A percentile compares a stretch with the other conserved stretches of the same genome.
Conservation (phyloP, 2,888 invertebrate genomes). For the Lasioglossum marginatum region DNA sequence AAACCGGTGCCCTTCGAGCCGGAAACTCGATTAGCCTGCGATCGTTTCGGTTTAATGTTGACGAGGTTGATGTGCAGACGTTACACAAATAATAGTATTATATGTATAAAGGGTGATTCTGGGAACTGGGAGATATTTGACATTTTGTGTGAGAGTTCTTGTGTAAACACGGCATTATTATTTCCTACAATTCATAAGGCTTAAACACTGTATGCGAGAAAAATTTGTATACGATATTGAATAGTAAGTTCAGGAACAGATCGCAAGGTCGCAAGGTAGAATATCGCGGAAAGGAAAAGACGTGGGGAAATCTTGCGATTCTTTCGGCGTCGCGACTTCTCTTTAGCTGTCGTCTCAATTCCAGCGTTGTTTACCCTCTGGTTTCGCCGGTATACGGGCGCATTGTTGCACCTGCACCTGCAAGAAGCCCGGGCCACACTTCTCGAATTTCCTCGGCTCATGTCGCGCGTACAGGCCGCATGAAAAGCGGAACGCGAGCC, state of each 20-base stretch:
- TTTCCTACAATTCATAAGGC: no score
- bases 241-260: background rate
- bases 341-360: constrained; percentile 21
- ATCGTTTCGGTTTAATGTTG: background rate
- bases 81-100: background rate
- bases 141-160: no score
- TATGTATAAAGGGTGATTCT: no score
- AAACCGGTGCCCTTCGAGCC: background rate
- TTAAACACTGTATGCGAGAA: no score
- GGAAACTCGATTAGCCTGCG: constrained; percentile 14
- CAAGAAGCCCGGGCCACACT: constrained; percentile 45
- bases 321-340: constrained; percentile 14
- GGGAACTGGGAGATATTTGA: no score
- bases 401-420: constrained; percentile 67
- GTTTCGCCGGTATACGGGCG: constrained; percentile 44
- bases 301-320: constrained; percentile 75
- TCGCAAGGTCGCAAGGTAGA: background rate
- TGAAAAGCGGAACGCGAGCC: constrained; percentile 17
- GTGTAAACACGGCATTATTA: no score
- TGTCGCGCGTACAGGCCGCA: background rate
- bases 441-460: constrained; percentile 56
- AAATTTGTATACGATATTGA: background rate
- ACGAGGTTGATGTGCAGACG: background rate
- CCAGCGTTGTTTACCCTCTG: background rate
- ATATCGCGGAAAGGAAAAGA: constrained; percentile 57